Evolutionary conservation across 2,113 vertebrate species (phyloP).

Genomic region (Sitta europaea): DNA sequence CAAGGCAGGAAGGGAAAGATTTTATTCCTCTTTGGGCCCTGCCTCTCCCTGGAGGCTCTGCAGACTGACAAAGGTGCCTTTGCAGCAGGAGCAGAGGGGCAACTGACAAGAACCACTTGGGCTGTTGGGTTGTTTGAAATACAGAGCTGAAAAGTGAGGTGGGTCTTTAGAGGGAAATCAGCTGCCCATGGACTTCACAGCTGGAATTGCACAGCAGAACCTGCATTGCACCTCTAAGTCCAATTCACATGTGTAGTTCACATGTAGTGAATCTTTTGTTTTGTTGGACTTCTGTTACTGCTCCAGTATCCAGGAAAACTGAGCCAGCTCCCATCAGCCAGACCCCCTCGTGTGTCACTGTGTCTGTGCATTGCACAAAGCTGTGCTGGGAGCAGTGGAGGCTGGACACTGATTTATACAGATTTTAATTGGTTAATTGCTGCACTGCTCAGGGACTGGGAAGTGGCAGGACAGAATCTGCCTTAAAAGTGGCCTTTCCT

Average conservation of each 20-base stretch:
- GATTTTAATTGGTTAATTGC: background rate
- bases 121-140: fast-evolving
- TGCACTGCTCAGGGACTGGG: background rate
- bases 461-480: background rate
- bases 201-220: background rate
- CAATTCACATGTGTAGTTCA: fast-evolving
- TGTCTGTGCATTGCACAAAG: background rate
- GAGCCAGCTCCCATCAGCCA: background rate
- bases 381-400: background rate
- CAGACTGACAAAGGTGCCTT: background rate
- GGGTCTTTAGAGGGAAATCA: background rate
- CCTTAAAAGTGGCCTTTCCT: background rate
- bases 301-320: background rate
- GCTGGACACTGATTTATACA: background rate
- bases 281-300: background rate
- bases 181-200: background rate
- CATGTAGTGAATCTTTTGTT: fast-evolving
- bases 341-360: background rate
- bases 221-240: background rate
- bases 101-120: background rate
- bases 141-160: background rate
- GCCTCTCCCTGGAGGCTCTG: background rate
- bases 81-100: background rate
- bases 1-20: background rate
- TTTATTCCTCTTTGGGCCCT: background rate